Percentiles rank a stretch among this genome's conserved stretches.
These are phyloP conservation scores for Lophius piscatorius DNA, from an alignment of 2,113 vertebrate genomes.

Conservation along the genomic window DNA sequence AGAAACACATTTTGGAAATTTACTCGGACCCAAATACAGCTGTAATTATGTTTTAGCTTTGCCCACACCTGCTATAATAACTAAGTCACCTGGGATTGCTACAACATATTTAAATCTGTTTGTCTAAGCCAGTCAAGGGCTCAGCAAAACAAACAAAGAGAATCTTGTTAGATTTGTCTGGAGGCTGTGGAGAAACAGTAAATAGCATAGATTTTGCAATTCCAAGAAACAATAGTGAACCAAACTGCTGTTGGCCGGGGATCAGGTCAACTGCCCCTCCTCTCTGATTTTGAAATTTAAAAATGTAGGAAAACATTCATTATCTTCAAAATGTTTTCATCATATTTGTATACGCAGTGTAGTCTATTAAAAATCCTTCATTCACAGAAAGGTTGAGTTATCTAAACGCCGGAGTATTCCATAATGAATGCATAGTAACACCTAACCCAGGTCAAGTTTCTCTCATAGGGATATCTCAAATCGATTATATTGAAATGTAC, in stretches of 20 bases:
- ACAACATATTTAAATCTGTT: constrained; percentile 14
- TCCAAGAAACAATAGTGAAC: neutral
- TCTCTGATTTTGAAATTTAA: neutral
- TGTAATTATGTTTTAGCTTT: neutral
- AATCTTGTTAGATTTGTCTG: constrained; percentile 3
- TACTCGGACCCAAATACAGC: constrained; percentile 16
- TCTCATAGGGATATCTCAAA: too few relatives aligned
- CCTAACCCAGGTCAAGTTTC: too few relatives aligned
- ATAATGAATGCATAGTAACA: too few relatives aligned
- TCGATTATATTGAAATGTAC: too few relatives aligned
- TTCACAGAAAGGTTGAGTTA: too few relatives aligned
- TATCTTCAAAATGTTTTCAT: too few relatives aligned
- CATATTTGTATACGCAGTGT: too few relatives aligned
- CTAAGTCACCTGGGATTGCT: neutral
- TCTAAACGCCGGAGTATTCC: too few relatives aligned
- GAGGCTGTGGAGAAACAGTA: neutral
- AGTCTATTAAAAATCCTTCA: too few relatives aligned
- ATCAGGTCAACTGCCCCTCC: neutral
- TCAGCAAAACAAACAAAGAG: constrained; percentile 18
- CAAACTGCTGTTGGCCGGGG: neutral
- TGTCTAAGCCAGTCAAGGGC: neutral
- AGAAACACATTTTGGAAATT: too few relatives aligned
- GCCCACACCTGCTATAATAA: neutral
- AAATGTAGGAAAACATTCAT: neutral
- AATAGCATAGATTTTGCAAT: neutral